Evolutionary conservation across 2,888 invertebrate species (phyloP).

Genomic region (Cerastis leucographa): DNA sequence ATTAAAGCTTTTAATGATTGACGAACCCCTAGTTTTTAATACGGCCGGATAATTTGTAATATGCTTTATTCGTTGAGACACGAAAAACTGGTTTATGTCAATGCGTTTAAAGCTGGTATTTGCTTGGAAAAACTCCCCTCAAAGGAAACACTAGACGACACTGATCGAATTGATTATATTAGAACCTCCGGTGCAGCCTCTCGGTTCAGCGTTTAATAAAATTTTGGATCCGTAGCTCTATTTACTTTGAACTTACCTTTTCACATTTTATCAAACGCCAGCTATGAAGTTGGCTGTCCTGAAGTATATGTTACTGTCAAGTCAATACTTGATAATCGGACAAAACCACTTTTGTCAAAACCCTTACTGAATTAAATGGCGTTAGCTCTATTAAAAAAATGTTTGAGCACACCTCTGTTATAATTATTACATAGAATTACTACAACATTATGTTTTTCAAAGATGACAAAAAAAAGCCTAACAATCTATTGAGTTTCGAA

Average conservation of each 20-base stretch:
- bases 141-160: neutral
- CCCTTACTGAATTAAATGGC: too few relatives aligned
- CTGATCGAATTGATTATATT: neutral
- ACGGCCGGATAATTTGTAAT: neutral
- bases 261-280: neutral
- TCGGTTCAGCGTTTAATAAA: neutral
- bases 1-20: neutral
- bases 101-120: neutral
- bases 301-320: too few relatives aligned
- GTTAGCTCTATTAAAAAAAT: too few relatives aligned
- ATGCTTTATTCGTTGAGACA: neutral
- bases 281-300: neutral
- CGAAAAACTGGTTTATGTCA: neutral
- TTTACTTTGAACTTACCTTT: neutral
- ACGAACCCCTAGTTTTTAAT: neutral
- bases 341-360: too few relatives aligned
- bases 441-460: too few relatives aligned
- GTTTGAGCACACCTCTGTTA: too few relatives aligned
- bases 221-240: neutral
- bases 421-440: too few relatives aligned
- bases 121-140: constrained; percentile 8
- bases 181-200: neutral
- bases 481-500: too few relatives aligned
- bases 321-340: too few relatives aligned
- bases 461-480: too few relatives aligned